Conservation (phyloP, 2,888 invertebrate species). For the Anoplius nigerrimus region DNA sequence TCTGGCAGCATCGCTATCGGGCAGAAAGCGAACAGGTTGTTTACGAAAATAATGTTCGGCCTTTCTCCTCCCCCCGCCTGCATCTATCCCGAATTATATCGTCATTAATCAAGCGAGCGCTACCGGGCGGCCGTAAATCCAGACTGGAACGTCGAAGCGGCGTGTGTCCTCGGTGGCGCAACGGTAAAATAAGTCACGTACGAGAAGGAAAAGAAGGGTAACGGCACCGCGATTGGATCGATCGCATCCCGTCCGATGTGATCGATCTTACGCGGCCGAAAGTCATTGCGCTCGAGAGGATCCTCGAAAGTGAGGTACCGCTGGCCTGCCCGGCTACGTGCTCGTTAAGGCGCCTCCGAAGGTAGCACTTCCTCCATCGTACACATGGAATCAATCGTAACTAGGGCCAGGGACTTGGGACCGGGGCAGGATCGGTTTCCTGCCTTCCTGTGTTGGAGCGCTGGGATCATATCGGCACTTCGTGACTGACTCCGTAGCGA, state of each 20-base stretch:
- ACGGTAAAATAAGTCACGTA: conserved; percentile 36
- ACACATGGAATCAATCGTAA: conserved; percentile 43
- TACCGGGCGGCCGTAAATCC: neutral
- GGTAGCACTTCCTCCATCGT: conserved; percentile 43
- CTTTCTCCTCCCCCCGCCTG: no score
- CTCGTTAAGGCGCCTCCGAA: conserved; percentile 36
- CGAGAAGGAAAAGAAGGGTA: conserved; percentile 34
- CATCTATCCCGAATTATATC: neutral
- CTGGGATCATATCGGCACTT: conserved; percentile 32
- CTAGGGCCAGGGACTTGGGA: conserved; percentile 12
- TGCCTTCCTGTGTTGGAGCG: conserved; percentile 38
- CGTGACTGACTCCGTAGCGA: conserved; percentile 55
- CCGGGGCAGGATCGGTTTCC: conserved; percentile 54
- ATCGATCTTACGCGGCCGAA: conserved; percentile 39
- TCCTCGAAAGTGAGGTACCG: conserved; percentile 9
- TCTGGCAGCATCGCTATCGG: no score
- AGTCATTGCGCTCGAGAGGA: conserved; percentile 29
- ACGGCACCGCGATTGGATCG: conserved; percentile 23
- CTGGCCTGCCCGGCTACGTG: conserved; percentile 34
- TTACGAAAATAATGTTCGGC: conserved; percentile 1
- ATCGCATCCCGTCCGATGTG: conserved; percentile 3
- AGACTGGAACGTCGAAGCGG: no score
- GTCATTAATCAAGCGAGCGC: neutral
- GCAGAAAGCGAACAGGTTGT: neutral
- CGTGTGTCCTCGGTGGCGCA: neutral